Base-by-base conservation (phyloP, 2,888 invertebrate species). In the Drosophila cyrtoloma region DNA sequence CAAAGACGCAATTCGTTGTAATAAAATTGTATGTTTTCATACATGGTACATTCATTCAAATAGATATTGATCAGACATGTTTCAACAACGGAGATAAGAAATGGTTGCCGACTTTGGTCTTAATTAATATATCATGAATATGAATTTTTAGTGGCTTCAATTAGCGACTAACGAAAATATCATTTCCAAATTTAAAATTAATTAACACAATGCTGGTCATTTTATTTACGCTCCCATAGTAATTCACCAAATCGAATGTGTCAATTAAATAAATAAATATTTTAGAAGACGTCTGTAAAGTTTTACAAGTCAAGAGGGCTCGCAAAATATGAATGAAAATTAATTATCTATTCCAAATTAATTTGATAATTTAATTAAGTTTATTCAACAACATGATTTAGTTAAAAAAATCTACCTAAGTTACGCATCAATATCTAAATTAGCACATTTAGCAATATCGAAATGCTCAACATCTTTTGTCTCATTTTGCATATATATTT, bases 1-100 rank as follows among this genome's bases (percentile, higher is more conserved):
- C 82, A 84, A 84, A 85, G 86, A 81, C 90, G 86, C 86, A 84
- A 82, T 86, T 85, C 69, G 67, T 60, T 83, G 71, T 72, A 84
- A 81, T 86, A 39, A 75, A 82, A 64, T 33, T 53, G n/a, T 51
- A 56, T 37, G 58, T 14, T 42, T 35, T 51, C 33, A 30, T 71
- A 28, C 28, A 57, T 55, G 26, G 22, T 26, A 47, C 26, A 26
- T 47, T 16, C 47, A 7, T 26, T 47, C 16, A 70, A 67, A 51
- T 32, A 35, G 53, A 73, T 56, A 62, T 16, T 39, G 52, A 73
- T 80, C 66, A 37, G 30, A 62, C 35, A 65, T 50, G 33, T 70
- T 56, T 58, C 50, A 28, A 37, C 28, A 19, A 19, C 33, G 22
- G 14, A 19, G 14, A 26, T 39, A 42, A 37, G 60, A 68, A 39